These are phyloP conservation scores for Cremastinae sp. DNA, from an alignment of 2,888 invertebrate species.

Conservation along the genomic window DNA sequence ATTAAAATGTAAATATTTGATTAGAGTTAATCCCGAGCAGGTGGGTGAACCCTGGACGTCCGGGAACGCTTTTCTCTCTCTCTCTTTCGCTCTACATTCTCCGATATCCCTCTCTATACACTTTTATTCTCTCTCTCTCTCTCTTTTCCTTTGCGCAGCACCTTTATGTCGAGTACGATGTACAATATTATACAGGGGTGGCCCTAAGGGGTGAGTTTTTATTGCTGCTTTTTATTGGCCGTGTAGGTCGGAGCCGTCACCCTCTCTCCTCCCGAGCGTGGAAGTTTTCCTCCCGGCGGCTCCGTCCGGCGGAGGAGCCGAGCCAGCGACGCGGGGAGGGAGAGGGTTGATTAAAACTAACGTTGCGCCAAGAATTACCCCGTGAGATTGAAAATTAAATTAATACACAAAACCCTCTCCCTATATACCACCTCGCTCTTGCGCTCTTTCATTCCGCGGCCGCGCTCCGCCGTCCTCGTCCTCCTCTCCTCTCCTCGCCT, in stretches of 20 bases:
- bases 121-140: neutral
- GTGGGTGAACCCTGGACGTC: conserved; percentile 71
- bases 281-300: conserved; percentile 28
- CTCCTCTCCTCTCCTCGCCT: conserved; percentile 11
- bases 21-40: conserved; percentile 79
- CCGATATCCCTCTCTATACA: conserved; percentile 8
- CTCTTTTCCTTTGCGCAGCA: neutral
- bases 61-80: conserved; percentile 28
- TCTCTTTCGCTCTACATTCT: conserved; percentile 8
- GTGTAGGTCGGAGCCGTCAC: conserved; percentile 75
- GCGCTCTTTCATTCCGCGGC: neutral
- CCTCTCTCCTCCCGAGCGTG: conserved; percentile 44
- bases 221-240: conserved; percentile 80
- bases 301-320: conserved; percentile 36
- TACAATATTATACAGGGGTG: conserved; percentile 65
- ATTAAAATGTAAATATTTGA: conserved; percentile 80
- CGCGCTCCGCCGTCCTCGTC: conserved; percentile 15
- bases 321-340: conserved; percentile 41
- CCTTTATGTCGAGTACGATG: conserved; percentile 18
- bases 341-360: conserved; percentile 72
- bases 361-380: conserved; percentile 80
- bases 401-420: conserved; percentile 79
- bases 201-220: conserved; percentile 79
- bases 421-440: conserved; percentile 47
- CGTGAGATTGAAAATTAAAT: conserved; percentile 81